Evolutionary conservation across 2,113 vertebrate genomes (phyloP), one percentile per base, ranked within the genome.

Genomic region (Buteo buteo): DNA sequence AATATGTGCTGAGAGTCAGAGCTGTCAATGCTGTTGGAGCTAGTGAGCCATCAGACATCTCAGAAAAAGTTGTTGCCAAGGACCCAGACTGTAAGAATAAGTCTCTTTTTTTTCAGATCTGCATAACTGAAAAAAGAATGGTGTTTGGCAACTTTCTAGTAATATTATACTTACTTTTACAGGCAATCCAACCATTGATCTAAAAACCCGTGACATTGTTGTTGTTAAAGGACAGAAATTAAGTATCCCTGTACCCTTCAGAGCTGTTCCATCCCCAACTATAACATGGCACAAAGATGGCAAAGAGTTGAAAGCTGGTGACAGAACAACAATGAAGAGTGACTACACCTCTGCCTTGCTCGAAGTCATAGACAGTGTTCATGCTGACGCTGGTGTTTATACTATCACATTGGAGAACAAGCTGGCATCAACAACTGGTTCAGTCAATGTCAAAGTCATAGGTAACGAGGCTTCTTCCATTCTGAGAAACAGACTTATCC

Each of bases 201-300:
- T 99, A 76, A 97, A 99, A 89, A 98, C 98, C 25, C 98, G 98
- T 76, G 99, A 99, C 57, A 96, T 99, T 94, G 83, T 99, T 55
- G 98, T 99, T 89, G 97, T 99, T 69, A 99, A 99, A 97, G 99
- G 99, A 38, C 99, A 99, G 97, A 99, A 99, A 96, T 95, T 99
- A 97, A 98, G 98, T 91, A 98, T 99, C 64, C 98, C 98, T 58
- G 65, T 99, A 92, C 99, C 99, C 74, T 99, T 99, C 97, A 98
- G 97, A 97, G 99, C 98, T 38, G 99, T 99, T 86, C 99, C 99
- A 62, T 98, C 98, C 10, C 99, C 99, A 91, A 98, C 98, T 42
- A 98, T 99, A 97, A 97, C 98, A 52, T 99, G 99, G 99, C 99
- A 99, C 96, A 99, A 99, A 97, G 99, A 99, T 82, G 98, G 98